Conservation (phyloP, 2,888 invertebrate species). For the Mechanitis mazaeus region DNA sequence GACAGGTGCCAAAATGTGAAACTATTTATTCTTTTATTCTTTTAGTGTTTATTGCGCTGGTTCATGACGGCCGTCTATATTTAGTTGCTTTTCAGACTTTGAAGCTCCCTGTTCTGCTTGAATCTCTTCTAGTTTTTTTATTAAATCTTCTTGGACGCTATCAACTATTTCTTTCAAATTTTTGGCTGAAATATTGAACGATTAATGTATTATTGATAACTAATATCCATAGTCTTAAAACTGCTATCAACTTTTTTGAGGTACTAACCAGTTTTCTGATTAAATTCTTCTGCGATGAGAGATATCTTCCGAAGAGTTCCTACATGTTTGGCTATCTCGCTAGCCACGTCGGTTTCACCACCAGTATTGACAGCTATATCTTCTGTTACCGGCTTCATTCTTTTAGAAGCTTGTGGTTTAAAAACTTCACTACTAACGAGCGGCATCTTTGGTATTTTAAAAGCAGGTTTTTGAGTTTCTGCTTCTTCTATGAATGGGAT, state of each 20-base stretch:
- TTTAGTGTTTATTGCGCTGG: neutral
- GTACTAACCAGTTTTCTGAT: slow-evolving; percentile 61
- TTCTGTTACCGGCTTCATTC: slow-evolving; percentile 35
- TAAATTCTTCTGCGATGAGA: slow-evolving; percentile 69
- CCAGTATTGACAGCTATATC: slow-evolving; percentile 56
- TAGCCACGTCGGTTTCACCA: slow-evolving; percentile 56
- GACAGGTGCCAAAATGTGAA: neutral
- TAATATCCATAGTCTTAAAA: slow-evolving; percentile 1
- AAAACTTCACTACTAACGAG: slow-evolving; percentile 54
- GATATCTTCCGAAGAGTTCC: slow-evolving; percentile 62
- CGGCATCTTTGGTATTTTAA: slow-evolving; percentile 67
- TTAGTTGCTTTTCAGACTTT: slow-evolving; percentile 27
- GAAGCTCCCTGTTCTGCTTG: slow-evolving; percentile 45
- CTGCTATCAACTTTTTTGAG: neutral
- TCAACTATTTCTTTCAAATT: slow-evolving; percentile 68
- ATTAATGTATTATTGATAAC: neutral
- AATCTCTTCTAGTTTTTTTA: slow-evolving; percentile 62
- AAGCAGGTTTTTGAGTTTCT: slow-evolving; percentile 28
- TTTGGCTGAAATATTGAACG: slow-evolving; percentile 48
- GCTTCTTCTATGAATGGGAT: slow-evolving; percentile 29
- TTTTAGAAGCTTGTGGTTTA: slow-evolving; percentile 41
- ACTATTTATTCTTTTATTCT: slow-evolving; percentile 4
- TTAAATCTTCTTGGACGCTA: slow-evolving; percentile 65
- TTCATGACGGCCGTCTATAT: slow-evolving; percentile 10
- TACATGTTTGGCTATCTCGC: slow-evolving; percentile 58